phyloP scores from a whole-genome alignment of 2,113 vertebrate species.

The Steatornis caripensis region DNA sequence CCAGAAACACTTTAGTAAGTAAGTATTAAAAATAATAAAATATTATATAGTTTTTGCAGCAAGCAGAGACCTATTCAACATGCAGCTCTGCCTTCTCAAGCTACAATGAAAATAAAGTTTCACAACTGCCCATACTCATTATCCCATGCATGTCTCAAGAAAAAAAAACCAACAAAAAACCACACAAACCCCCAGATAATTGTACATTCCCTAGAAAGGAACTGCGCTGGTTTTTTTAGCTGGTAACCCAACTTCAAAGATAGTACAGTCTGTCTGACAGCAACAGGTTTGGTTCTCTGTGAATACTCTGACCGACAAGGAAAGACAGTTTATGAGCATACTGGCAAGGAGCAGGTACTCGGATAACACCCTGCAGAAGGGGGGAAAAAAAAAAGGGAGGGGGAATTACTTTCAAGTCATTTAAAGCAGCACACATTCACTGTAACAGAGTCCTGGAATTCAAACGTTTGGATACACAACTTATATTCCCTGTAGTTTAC shows the following conservation, averaged over 20 bases:
- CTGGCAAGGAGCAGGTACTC: conserved; percentile 93
- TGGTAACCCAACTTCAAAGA: conserved; percentile 67
- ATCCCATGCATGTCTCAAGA: fast-evolving
- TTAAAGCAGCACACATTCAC: neutral
- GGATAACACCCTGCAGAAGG: conserved; percentile 81
- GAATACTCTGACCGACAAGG: conserved; percentile 92
- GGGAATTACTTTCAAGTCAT: neutral
- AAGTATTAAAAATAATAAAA: neutral
- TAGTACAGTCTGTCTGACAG: conserved; percentile 90
- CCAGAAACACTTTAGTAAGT: neutral
- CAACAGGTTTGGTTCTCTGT: conserved; percentile 77
- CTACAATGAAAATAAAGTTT: neutral
- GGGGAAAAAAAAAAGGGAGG: neutral
- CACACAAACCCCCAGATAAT: neutral
- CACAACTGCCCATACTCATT: neutral
- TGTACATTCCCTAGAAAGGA: neutral
- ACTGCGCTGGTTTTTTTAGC: neutral
- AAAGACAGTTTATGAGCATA: conserved; percentile 96
- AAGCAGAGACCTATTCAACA: neutral
- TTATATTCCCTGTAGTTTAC: neutral
- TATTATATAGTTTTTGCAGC: neutral
- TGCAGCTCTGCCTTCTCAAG: neutral
- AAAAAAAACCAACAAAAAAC: neutral
- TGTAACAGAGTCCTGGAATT: neutral
- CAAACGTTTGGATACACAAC: neutral